Base-by-base conservation (phyloP, 2,113 vertebrate genomes). In the Phaethornis superciliosus region DNA sequence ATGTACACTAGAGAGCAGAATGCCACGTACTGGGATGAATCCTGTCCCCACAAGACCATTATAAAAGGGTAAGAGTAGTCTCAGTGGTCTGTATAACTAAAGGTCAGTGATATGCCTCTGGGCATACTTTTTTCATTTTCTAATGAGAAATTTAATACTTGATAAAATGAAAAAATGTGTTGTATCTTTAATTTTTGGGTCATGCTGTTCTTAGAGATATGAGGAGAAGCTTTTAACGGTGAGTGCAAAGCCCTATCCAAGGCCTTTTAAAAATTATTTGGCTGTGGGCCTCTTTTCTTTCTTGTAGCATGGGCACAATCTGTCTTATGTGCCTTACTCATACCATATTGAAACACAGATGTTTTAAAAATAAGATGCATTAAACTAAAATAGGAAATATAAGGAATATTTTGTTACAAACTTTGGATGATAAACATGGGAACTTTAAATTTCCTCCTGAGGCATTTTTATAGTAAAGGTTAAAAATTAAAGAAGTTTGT, bases 21-120 rank as follows among this genome's bases (percentile, higher is more conserved):
- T 90, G 42, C 14, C 26, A 20, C 89, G 35, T 77, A 77, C 56
- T 90, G 71, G 81, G 79, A 42, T 63, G 65, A 96, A 94, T 93
- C 84, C 89, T 62, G 83, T 96, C 76, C 85, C 23, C 60, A 79
- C 85, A 80, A 77, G 64, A 79, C 93, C 49, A 60, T 96, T 89
- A 90, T 52, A 86, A 85, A 85, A 88, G 88, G 67, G 14, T 82
- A 71, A 52, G 49, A 42, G 59, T 63, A 15, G 30, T 79, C 32
- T 71, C 9, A 11, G 32, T n/a, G 44, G 30, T 21, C 33, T 40
- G 11, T 47, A 27, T 44, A 65, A 37, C n/a, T 26, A 16, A 6
- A 26, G 21, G 20, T 80, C 37, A 71, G 51, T 63, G 71, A 28
- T 44, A 46, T 2, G 5, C 11, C 76, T 63, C 23, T 0, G 9